Percentiles rank a stretch among this genome's conserved stretches.
Evolutionary conservation across 2,113 vertebrate genomes (phyloP).

Genomic region (Proteles cristata): DNA sequence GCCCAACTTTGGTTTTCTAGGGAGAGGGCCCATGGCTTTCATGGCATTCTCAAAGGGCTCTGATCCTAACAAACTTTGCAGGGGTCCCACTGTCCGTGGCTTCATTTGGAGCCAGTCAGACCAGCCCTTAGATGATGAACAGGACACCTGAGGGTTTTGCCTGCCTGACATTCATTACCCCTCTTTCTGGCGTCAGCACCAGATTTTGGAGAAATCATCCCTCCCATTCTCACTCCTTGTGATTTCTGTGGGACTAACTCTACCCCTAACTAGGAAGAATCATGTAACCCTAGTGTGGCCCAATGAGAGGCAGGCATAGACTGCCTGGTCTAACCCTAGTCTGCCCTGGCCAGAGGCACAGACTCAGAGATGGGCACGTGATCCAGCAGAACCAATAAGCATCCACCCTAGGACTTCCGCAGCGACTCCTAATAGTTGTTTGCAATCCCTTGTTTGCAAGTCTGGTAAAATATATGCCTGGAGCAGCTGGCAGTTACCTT

Average conservation of each 20-base stretch:
- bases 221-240: neutral
- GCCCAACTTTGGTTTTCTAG: neutral
- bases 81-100: neutral
- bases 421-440: neutral
- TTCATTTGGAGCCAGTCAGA: neutral
- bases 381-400: neutral
- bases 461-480: neutral
- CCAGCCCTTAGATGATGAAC: neutral
- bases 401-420: neutral
- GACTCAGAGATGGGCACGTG: neutral
- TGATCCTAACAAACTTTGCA: neutral
- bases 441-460: too few species aligned
- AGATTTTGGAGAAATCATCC: neutral
- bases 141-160: neutral
- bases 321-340: too few species aligned
- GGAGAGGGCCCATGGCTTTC: neutral
- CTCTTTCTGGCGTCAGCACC: neutral
- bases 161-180: neutral
- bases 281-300: neutral
- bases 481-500: neutral
- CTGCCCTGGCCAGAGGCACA: neutral
- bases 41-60: neutral
- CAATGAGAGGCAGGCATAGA: neutral
- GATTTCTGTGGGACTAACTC: neutral
- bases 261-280: neutral